Percentiles rank a stretch among this genome's conserved stretches.
Evolutionary conservation across 2,888 invertebrate genomes (phyloP).

Genomic region (Chalcis sispes): DNA sequence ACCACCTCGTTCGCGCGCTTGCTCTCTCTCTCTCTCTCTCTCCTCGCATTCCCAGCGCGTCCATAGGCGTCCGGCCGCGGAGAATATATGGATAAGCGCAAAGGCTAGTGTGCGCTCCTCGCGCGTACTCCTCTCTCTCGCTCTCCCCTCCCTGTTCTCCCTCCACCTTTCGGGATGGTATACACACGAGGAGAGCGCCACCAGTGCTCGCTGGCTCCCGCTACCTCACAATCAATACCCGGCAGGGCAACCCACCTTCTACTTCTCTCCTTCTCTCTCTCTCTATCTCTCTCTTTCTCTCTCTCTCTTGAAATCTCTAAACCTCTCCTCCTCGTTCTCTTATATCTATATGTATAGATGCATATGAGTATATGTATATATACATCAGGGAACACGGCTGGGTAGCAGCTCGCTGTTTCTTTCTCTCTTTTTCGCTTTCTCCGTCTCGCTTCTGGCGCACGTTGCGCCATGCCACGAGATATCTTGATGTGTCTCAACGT

Average conservation of each 20-base stretch:
- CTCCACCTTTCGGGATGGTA: too few relatives aligned
- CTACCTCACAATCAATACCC: slow-evolving; percentile 74
- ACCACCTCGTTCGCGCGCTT: slow-evolving; percentile 4
- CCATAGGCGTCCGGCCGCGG: background rate
- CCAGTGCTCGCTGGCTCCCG: slow-evolving; percentile 63
- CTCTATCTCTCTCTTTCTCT: slow-evolving; percentile 7
- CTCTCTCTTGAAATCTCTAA: background rate
- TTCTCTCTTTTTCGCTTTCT: background rate
- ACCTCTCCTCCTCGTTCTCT: too few relatives aligned
- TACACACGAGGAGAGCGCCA: too few relatives aligned
- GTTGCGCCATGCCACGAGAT: slow-evolving; percentile 7
- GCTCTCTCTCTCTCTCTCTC: slow-evolving; percentile 50
- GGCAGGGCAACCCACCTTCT: slow-evolving; percentile 63
- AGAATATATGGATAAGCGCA: background rate
- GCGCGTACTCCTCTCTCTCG: slow-evolving; percentile 3
- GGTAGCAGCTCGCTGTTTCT: too few relatives aligned
- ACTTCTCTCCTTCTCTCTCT: slow-evolving; percentile 13
- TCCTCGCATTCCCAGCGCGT: background rate
- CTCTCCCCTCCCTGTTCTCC: slow-evolving; percentile 33
- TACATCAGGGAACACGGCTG: too few relatives aligned
- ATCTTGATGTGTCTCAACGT: slow-evolving; percentile 32
- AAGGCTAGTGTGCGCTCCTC: background rate
- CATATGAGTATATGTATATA: too few relatives aligned
- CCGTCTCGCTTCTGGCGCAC: background rate
- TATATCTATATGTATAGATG: too few relatives aligned